Percentiles rank a stretch among this genome's conserved stretches.
Conservation (phyloP, 2,888 invertebrate genomes). For the Ophioninae sp. region DNA sequence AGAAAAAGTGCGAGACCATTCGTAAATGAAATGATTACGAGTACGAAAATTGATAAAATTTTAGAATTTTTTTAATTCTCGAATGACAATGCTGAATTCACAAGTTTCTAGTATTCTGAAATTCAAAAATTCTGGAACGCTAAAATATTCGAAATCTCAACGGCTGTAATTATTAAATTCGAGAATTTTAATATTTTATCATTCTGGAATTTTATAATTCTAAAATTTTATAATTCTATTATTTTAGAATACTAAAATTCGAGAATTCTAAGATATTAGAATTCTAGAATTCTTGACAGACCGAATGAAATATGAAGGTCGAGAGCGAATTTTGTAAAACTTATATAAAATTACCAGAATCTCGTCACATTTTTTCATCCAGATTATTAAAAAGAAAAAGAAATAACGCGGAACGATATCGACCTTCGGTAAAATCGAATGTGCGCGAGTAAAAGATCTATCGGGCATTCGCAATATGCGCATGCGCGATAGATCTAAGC, state of each 20-base stretch:
- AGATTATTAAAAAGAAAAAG: too few relatives aligned
- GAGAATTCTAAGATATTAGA: constrained; percentile 2
- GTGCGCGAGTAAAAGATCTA: too few relatives aligned
- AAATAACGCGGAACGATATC: neutral
- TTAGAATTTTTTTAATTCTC: too few relatives aligned
- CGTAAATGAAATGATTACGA: too few relatives aligned
- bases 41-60: neutral
- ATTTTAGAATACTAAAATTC: neutral
- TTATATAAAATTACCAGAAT: neutral
- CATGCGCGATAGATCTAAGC: neutral
- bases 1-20: neutral
- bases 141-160: neutral
- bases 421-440: too few relatives aligned
- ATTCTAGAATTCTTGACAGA: neutral
- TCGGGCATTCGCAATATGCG: neutral
- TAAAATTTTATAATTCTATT: neutral
- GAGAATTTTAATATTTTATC: neutral
- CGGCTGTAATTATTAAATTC: neutral
- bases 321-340: neutral
- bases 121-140: neutral
- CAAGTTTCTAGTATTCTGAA: neutral
- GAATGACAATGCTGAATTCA: neutral
- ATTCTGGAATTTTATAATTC: neutral
- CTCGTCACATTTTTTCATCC: too few relatives aligned
- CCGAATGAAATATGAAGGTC: neutral